Conservation (phyloP, 2,888 invertebrate genomes). For the Doris montereyensis region DNA sequence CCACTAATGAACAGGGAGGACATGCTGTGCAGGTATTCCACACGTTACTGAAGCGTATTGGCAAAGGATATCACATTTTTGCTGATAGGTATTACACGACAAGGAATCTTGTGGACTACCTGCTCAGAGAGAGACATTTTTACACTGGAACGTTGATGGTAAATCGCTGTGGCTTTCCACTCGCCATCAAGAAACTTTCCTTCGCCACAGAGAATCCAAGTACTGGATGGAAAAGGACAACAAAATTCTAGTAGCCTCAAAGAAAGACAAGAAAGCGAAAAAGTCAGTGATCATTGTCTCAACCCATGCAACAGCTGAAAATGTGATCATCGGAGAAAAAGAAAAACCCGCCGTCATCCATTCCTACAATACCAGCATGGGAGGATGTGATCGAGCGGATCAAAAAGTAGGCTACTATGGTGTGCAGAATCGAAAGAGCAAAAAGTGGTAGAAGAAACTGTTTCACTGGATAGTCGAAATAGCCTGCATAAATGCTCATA, state of each 20-base stretch:
- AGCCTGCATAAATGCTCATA: background rate
- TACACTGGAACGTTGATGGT: constrained; percentile 9
- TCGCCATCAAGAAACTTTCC: background rate
- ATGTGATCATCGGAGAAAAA: background rate
- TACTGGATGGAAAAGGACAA: background rate
- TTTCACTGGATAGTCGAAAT: constrained; percentile 11
- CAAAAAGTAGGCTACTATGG: constrained; percentile 3
- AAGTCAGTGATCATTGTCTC: background rate
- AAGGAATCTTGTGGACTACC: constrained; percentile 4
- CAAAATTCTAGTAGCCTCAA: background rate
- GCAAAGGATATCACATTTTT: background rate
- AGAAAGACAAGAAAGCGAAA: background rate
- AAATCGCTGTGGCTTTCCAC: background rate
- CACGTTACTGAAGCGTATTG: background rate
- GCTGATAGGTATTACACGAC: constrained; percentile 30
- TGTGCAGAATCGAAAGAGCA: background rate
- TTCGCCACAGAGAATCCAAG: constrained; percentile 2
- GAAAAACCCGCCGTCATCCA: background rate
- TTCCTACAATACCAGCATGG: background rate
- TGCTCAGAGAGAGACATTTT: background rate
- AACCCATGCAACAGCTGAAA: background rate
- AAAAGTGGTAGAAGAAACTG: constrained; percentile 7
- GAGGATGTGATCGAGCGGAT: background rate
- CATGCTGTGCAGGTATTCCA: constrained; percentile 16
- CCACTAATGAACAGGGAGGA: background rate